A percentile compares a stretch with the other conserved stretches of the same genome.
Conservation (phyloP, 2,888 invertebrate genomes). For the Eupithecia tripunctaria region DNA sequence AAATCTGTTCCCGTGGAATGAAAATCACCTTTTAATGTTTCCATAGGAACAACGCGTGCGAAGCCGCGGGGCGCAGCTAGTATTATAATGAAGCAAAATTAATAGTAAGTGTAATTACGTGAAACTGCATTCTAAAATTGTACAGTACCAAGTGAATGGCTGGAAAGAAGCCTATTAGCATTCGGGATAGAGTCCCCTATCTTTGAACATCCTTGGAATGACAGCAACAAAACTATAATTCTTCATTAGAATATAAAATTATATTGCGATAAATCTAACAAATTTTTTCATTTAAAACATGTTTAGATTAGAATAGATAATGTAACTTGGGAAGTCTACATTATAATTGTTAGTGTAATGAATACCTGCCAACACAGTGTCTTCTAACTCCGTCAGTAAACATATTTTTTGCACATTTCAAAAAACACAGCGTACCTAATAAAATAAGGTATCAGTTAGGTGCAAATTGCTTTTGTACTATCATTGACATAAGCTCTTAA, state of each 20-base stretch:
- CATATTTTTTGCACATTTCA: neutral
- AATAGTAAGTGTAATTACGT: neutral
- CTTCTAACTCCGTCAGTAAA: neutral
- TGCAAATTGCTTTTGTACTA: neutral
- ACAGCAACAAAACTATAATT: too few species aligned
- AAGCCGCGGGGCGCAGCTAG: too few species aligned
- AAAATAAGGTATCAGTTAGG: neutral
- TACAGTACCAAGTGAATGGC: too few species aligned
- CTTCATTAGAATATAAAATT: too few species aligned
- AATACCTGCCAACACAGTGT: neutral
- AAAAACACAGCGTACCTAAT: neutral
- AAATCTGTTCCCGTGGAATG: too few species aligned
- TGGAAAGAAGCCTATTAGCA: too few species aligned
- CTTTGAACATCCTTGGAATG: too few species aligned
- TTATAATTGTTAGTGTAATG: neutral
- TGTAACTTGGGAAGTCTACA: neutral
- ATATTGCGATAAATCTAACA: neutral
- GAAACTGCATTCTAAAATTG: too few species aligned
- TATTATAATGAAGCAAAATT: neutral
- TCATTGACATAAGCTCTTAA: neutral
- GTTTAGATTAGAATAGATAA: neutral
- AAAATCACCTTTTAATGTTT: too few species aligned
- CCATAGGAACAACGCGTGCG: too few species aligned
- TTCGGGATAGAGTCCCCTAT: too few species aligned
- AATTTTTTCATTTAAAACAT: neutral